A percentile compares a stretch with the other conserved stretches of the same genome.
phyloP scores from a whole-genome alignment of 2,888 invertebrate genomes.

The Ormyrus rosae region DNA sequence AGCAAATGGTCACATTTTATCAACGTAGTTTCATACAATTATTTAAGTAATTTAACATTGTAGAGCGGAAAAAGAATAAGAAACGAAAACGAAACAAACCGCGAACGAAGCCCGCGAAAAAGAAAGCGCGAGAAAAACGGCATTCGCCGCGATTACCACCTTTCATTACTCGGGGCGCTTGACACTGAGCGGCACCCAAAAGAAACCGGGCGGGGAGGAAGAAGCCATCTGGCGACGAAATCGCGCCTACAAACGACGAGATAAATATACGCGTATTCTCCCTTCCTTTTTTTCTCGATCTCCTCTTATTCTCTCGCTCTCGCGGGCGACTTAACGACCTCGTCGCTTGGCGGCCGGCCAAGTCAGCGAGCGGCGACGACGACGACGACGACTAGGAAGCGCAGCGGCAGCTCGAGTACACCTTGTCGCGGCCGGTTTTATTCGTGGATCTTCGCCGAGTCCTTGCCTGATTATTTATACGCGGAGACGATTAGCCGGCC shows the following conservation, averaged over 20 bases:
- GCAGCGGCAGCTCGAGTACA: neutral
- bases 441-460: slow-evolving; percentile 22
- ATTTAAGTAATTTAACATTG: too few relatives aligned
- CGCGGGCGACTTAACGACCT: slow-evolving; percentile 63
- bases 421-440: slow-evolving; percentile 30
- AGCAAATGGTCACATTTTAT: too few relatives aligned
- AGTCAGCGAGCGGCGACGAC: slow-evolving; percentile 14
- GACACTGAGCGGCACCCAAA: too few relatives aligned
- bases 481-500: neutral
- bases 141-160: too few relatives aligned
- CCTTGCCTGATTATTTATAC: slow-evolving; percentile 48
- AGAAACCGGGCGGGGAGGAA: too few relatives aligned
- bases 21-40: too few relatives aligned
- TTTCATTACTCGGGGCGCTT: too few relatives aligned
- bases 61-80: too few relatives aligned
- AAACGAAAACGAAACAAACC: too few relatives aligned
- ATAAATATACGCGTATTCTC: neutral
- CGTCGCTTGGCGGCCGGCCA: slow-evolving; percentile 63
- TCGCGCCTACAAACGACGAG: neutral
- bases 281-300: neutral
- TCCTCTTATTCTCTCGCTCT: slow-evolving; percentile 56
- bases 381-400: neutral
- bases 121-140: too few relatives aligned
- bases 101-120: too few relatives aligned
- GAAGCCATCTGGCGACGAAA: neutral